Conservation (phyloP, 2,888 invertebrate genomes). For the Actias luna region DNA sequence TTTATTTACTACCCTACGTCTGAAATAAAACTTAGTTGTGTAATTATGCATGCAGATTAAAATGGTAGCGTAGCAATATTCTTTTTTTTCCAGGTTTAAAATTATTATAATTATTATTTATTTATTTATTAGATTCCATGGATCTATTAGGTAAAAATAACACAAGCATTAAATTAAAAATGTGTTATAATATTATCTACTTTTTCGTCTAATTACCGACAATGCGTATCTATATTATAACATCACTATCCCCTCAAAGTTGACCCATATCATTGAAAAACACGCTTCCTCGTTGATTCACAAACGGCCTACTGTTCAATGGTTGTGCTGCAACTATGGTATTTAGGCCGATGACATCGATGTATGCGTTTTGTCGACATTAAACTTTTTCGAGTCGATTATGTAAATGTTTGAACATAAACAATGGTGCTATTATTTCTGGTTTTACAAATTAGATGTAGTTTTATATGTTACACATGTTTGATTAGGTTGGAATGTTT, state of each 20-base stretch:
- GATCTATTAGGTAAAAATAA: too few species aligned
- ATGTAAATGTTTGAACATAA: conserved; percentile 20
- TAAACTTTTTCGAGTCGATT: conserved; percentile 22
- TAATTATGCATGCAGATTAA: too few species aligned
- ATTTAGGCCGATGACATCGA: conserved; percentile 64
- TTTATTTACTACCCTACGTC: neutral
- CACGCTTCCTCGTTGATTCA: conserved; percentile 66
- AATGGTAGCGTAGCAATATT: too few species aligned
- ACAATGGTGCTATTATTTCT: conserved; percentile 9
- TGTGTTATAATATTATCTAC: neutral
- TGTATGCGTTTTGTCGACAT: conserved; percentile 20
- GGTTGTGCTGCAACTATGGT: conserved; percentile 48
- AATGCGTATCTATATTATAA: conserved; percentile 14
- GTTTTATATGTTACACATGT: conserved; percentile 3
- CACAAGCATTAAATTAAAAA: too few species aligned
- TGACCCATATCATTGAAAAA: conserved; percentile 71
- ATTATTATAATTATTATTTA: too few species aligned
- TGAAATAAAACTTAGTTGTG: too few species aligned
- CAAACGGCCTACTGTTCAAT: conserved; percentile 62
- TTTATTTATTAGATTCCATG: too few species aligned
- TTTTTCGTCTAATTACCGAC: neutral
- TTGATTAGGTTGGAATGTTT: neutral
- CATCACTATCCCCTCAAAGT: conserved; percentile 51
- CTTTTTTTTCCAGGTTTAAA: too few species aligned
- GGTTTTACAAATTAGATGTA: neutral